Conservation (phyloP, 2,888 invertebrate genomes). For the Agapetus fuscipes region DNA sequence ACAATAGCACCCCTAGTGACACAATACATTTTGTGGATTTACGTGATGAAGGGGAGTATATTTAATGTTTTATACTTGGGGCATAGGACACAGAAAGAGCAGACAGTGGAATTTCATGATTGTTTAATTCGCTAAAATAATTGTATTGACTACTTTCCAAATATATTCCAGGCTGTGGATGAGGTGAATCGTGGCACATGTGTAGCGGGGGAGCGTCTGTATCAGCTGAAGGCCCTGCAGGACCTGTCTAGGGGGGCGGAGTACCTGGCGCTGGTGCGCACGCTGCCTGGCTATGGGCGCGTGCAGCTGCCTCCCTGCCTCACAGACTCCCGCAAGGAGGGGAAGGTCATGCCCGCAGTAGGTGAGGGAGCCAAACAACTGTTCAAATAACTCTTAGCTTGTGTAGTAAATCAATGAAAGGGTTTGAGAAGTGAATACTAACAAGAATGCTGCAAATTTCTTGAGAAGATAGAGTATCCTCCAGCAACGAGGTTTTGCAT, state of each 20-base stretch:
- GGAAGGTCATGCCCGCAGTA: conserved; percentile 71
- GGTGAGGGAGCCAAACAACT: conserved; percentile 47
- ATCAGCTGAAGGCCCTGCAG: conserved; percentile 93
- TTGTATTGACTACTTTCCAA: too few species aligned
- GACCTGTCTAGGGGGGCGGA: conserved; percentile 72
- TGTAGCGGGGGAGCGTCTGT: conserved; percentile 80
- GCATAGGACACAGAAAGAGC: too few species aligned
- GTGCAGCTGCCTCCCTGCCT: conserved; percentile 91
- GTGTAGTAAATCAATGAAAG: too few species aligned
- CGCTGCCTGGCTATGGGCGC: conserved; percentile 87
- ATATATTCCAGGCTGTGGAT: conserved; percentile 70
- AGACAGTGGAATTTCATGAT: too few species aligned
- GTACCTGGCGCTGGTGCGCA: conserved; percentile 76
- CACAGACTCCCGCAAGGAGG: conserved; percentile 83
- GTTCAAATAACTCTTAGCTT: too few species aligned
- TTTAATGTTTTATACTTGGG: too few species aligned
- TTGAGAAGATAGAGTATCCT: neutral
- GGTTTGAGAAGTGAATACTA: too few species aligned
- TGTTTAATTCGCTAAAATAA: too few species aligned
- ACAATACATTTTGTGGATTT: too few species aligned
- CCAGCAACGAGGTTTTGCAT: neutral
- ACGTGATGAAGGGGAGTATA: too few species aligned
- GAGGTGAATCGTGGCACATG: conserved; percentile 92
- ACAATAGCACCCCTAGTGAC: too few species aligned
- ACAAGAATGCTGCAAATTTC: too few species aligned